Evolutionary conservation across 2,797 vertebrate genomes (phyloP).

Genomic region (Sorex maritimensis): DNA sequence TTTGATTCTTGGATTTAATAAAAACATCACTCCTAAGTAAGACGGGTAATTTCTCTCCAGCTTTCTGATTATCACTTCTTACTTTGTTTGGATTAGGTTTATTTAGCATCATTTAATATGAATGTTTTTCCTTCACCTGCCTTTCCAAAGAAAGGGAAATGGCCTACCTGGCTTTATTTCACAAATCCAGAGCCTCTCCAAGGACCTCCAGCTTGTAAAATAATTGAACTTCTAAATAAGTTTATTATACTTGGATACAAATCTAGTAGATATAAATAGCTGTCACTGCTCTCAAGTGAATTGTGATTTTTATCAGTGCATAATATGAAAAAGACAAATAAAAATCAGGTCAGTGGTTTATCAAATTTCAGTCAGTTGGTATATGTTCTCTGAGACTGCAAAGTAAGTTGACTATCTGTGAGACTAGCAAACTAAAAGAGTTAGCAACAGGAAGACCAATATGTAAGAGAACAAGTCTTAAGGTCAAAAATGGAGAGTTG

Average conservation of each 20-base stretch:
- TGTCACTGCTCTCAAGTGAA: background rate
- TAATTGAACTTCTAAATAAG: background rate
- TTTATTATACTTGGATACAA: background rate
- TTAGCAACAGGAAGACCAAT: background rate
- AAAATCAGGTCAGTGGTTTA: slow-evolving; percentile 15
- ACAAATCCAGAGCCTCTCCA: background rate
- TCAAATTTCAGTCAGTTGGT: background rate
- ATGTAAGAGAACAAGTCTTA: background rate
- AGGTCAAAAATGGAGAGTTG: background rate
- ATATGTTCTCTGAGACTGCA: background rate
- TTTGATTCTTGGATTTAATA: slow-evolving; percentile 20
- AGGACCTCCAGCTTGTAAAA: background rate
- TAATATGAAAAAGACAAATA: background rate
- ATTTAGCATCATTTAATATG: background rate
- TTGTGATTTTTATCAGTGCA: background rate
- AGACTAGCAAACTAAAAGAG: background rate
- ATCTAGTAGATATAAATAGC: background rate
- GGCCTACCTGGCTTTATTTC: background rate
- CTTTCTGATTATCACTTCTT: background rate
- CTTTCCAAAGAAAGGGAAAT: background rate
- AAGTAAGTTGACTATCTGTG: background rate
- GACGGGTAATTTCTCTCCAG: background rate
- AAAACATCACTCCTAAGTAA: background rate
- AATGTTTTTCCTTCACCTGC: background rate
- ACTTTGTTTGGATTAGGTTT: background rate